These are phyloP conservation scores for Melanotus villosus DNA, from an alignment of 2,888 invertebrate genomes.

Conservation along the genomic window DNA sequence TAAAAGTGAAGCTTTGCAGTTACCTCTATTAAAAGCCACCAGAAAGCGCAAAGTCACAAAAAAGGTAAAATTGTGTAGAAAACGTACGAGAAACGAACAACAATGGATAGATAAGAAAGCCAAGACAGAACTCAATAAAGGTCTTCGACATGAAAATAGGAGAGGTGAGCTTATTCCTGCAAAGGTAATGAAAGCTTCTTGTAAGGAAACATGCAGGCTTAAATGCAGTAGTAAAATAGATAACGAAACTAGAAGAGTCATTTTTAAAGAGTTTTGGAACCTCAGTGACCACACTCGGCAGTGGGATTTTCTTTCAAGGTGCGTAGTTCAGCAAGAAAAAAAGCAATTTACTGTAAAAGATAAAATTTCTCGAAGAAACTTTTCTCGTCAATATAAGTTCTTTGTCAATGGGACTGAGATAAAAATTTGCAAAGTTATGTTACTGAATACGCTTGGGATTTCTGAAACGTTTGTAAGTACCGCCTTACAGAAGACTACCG, in stretches of 20 bases:
- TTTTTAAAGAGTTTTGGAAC: slow-evolving; percentile 1
- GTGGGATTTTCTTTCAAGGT: not conserved
- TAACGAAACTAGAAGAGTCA: too few relatives aligned
- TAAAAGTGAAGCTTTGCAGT: too few relatives aligned
- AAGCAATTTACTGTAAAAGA: too few relatives aligned
- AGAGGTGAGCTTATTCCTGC: not conserved
- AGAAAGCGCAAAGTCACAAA: not conserved
- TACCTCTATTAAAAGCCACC: too few relatives aligned
- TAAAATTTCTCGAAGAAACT: too few relatives aligned
- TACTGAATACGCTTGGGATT: slow-evolving; percentile 16
- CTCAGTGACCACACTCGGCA: not conserved
- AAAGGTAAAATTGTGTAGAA: not conserved
- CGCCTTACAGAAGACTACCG: not conserved
- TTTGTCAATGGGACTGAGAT: not conserved
- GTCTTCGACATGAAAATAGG: not conserved
- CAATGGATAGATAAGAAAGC: not conserved
- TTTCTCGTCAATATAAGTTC: too few relatives aligned
- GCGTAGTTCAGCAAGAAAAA: too few relatives aligned
- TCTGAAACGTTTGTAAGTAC: slow-evolving; percentile 39
- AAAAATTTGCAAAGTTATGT: not conserved
- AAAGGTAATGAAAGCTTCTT: not conserved
- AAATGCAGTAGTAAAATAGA: too few relatives aligned
- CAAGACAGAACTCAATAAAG: not conserved
- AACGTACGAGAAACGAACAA: not conserved
- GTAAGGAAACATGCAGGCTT: too few relatives aligned